phyloP scores from a whole-genome alignment of 2,888 invertebrate species.

The Dolomedes plantarius region DNA sequence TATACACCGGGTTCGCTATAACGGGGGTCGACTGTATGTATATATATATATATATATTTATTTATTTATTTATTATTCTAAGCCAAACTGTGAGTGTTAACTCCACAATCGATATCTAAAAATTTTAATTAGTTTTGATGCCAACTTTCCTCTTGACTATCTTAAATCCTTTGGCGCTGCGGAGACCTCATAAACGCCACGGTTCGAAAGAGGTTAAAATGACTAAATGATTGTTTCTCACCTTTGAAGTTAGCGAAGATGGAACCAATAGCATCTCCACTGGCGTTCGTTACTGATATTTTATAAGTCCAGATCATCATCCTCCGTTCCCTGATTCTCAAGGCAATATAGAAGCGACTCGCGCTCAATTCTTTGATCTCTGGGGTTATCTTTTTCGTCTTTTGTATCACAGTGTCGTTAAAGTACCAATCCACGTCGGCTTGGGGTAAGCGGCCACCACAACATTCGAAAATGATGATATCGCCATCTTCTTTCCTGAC shows the following conservation, averaged over 20 bases:
- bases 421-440: conserved; percentile 86
- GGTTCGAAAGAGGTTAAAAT: no score
- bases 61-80: no score
- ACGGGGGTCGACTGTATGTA: no score
- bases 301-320: conserved; percentile 97
- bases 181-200: no score
- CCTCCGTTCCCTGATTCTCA: conserved; percentile 95
- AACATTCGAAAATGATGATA: conserved; percentile 94
- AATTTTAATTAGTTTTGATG: no score
- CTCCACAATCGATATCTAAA: no score
- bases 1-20: no score
- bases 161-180: no score
- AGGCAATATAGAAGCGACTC: conserved; percentile 91
- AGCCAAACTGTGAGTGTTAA: no score
- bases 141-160: no score
- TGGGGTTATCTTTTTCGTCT: conserved; percentile 88
- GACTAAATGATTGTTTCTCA: conserved; percentile 77
- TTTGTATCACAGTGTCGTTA: conserved; percentile 86
- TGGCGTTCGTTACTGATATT: conserved; percentile 96
- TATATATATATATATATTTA: no score
- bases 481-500: conserved; percentile 97
- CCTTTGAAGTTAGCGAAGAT: conserved; percentile 98
- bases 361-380: conserved; percentile 89
- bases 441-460: conserved; percentile 90
- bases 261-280: conserved; percentile 97